Evolutionary conservation across 2,888 invertebrate species (phyloP).

Genomic region (Oxycera nigricornis): DNA sequence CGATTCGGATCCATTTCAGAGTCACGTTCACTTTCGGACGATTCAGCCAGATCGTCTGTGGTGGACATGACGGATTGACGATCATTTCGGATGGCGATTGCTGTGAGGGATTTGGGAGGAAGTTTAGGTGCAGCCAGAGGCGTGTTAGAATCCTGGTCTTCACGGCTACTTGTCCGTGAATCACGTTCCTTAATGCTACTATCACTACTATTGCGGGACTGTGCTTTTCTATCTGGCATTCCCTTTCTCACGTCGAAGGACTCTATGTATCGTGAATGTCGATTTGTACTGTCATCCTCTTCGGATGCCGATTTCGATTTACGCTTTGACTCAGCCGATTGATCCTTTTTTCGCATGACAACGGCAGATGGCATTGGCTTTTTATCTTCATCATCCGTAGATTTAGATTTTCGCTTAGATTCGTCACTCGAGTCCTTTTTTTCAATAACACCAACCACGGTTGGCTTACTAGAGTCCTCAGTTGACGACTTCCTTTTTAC

Average conservation of each 20-base stretch:
- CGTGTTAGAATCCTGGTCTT: slow-evolving; percentile 35
- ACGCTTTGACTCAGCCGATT: slow-evolving; percentile 49
- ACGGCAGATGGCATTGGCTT: slow-evolving; percentile 49
- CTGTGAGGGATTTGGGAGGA: slow-evolving; percentile 22
- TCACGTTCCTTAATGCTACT: slow-evolving; percentile 47
- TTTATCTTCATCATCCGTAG: slow-evolving; percentile 58
- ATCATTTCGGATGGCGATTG: slow-evolving; percentile 33
- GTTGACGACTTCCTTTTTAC: slow-evolving; percentile 3
- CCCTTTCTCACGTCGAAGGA: slow-evolving; percentile 60
- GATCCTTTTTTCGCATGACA: slow-evolving; percentile 55
- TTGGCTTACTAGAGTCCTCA: slow-evolving; percentile 40
- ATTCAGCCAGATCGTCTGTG: slow-evolving; percentile 65
- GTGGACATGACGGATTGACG: slow-evolving; percentile 57
- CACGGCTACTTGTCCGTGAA: slow-evolving; percentile 41
- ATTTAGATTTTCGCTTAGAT: slow-evolving; percentile 50
- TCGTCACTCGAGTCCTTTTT: slow-evolving; percentile 47
- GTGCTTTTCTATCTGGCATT: slow-evolving; percentile 53
- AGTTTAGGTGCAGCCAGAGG: slow-evolving; percentile 28
- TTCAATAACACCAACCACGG: slow-evolving; percentile 43
- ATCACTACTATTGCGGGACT: slow-evolving; percentile 43
- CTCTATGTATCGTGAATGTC: slow-evolving; percentile 60
- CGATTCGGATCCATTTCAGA: slow-evolving; percentile 64
- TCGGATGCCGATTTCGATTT: slow-evolving; percentile 57
- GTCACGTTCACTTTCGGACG: slow-evolving; percentile 78
- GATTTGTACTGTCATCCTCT: slow-evolving; percentile 56